Percentiles rank a stretch among this genome's conserved stretches.
phyloP scores from a whole-genome alignment of 2,113 vertebrate genomes.

The Rattus norvegicus region GRCr8 NC_086021.1:130809501-130810000 shows the following conservation, averaged over 20 bases:
- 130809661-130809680: not conserved
- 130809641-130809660: not conserved
- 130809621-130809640: not conserved
- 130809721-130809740: not conserved
- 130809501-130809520: not conserved
- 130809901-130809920: not conserved
- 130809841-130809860: not conserved
- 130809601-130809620: not conserved
- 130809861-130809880: not conserved
- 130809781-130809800: not conserved
- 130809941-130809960: not conserved
- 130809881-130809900: not conserved
- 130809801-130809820: not conserved
- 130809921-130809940: not conserved
- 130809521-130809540: not conserved
- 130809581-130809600: not conserved
- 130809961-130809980: not conserved
- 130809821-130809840: not conserved
- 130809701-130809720: not conserved
- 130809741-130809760: not conserved
- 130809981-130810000: not conserved
- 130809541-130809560: not conserved
- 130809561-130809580: not conserved
- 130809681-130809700: not conserved
- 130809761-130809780: not conserved